A percentile compares a stretch with the other conserved stretches of the same genome.
phyloP scores from a whole-genome alignment of 2,888 invertebrate species.

The Congeria kusceri region DNA sequence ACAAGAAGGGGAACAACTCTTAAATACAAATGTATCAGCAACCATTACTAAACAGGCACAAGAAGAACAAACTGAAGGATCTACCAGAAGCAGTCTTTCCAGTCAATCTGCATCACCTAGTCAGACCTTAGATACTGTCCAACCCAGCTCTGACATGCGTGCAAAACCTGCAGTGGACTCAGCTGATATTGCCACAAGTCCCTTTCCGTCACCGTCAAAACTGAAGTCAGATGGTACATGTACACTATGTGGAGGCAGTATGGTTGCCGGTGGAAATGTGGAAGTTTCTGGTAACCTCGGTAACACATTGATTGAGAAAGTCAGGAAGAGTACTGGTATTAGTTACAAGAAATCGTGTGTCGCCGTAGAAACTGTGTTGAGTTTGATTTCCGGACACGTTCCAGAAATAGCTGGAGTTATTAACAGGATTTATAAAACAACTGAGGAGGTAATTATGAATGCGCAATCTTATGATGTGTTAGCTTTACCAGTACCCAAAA shows the following conservation, averaged over 20 bases:
- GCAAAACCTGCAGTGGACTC: slow-evolving; percentile 4
- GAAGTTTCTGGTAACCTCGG: slow-evolving; percentile 70
- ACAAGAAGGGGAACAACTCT: neutral
- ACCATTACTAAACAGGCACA: neutral
- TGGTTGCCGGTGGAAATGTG: slow-evolving; percentile 46
- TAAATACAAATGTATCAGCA: neutral
- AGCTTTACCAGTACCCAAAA: too few species aligned
- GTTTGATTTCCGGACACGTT: slow-evolving; percentile 70
- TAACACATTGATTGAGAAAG: slow-evolving; percentile 75
- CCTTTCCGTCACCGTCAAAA: slow-evolving; percentile 40
- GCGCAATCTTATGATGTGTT: too few species aligned
- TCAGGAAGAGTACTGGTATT: slow-evolving; percentile 77
- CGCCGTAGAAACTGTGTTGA: slow-evolving; percentile 79
- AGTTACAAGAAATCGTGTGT: slow-evolving; percentile 79
- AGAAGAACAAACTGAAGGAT: neutral
- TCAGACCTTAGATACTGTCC: too few species aligned
- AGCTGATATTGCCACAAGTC: slow-evolving; percentile 41
- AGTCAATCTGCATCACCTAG: too few species aligned
- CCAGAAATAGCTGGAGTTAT: slow-evolving; percentile 68
- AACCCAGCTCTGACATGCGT: neutral
- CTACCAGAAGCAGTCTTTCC: neutral
- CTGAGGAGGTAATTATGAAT: slow-evolving; percentile 62
- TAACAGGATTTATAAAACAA: slow-evolving; percentile 68
- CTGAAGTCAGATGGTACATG: neutral
- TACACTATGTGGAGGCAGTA: slow-evolving; percentile 7